phyloP scores from a whole-genome alignment of 1,140 invertebrate species.

The Heliconius nattereri region DNA sequence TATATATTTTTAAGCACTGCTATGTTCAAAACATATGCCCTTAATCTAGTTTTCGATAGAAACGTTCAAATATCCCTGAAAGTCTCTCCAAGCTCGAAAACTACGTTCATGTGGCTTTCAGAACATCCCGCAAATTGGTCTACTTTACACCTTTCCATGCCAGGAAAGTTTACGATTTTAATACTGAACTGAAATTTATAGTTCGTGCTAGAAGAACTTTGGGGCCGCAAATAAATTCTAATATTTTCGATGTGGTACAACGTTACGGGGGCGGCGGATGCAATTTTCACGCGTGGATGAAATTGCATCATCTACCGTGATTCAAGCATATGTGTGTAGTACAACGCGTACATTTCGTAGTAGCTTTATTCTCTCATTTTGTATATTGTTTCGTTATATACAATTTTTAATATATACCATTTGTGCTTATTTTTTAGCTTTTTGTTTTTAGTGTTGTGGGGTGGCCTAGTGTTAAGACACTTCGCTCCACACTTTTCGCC shows the following conservation, averaged over 20 bases:
- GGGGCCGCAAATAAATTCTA: conserved; percentile 54
- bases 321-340: conserved; percentile 41
- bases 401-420: too few species aligned
- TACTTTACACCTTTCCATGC: conserved; percentile 34
- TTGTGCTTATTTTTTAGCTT: too few species aligned
- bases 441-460: too few species aligned
- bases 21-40: not conserved
- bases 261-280: conserved; percentile 53
- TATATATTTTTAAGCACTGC: too few species aligned
- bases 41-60: not conserved
- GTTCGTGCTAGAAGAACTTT: conserved; percentile 40
- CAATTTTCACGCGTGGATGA: conserved; percentile 57
- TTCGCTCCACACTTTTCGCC: too few species aligned
- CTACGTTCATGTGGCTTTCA: conserved; percentile 6
- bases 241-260: conserved; percentile 51
- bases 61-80: not conserved
- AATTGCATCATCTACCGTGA: conserved; percentile 47
- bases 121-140: conserved; percentile 29
- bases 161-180: conserved; percentile 47
- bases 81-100: conserved; percentile 6
- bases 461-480: too few species aligned
- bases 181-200: conserved; percentile 47
- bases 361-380: not conserved
- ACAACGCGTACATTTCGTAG: not conserved
- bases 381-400: not conserved